A percentile compares a stretch with the other conserved stretches of the same genome.
These are phyloP conservation scores for Valencia hispanica DNA, from an alignment of 2,797 vertebrate species.

Conservation along the genomic window DNA sequence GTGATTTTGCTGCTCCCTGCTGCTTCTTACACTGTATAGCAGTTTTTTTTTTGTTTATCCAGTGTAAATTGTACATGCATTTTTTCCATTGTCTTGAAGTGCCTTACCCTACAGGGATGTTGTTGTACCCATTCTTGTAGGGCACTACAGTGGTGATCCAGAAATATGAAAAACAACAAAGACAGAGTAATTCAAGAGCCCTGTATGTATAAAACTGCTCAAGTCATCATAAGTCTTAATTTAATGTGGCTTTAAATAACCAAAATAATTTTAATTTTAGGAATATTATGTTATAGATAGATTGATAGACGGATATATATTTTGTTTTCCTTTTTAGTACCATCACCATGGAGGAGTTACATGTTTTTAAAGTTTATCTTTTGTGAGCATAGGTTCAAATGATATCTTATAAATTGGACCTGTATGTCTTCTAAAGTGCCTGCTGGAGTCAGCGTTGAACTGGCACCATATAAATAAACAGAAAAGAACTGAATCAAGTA, in stretches of 20 bases:
- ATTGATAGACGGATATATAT: too few species aligned
- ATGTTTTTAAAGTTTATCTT: too few species aligned
- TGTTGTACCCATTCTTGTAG: neutral
- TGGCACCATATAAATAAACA: neutral
- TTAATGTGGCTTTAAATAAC: too few species aligned
- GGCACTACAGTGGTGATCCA: neutral
- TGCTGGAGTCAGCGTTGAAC: neutral
- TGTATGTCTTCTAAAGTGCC: too few species aligned
- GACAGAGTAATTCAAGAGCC: too few species aligned
- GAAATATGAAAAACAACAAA: neutral
- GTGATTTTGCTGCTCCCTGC: neutral
- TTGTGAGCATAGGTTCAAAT: too few species aligned
- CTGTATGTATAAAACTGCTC: neutral
- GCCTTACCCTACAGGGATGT: neutral
- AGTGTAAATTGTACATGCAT: neutral
- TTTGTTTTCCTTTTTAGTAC: too few species aligned
- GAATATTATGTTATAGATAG: too few species aligned
- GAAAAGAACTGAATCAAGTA: too few species aligned
- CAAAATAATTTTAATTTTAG: too few species aligned
- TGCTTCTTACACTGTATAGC: neutral
- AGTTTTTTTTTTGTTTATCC: neutral
- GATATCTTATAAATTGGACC: too few species aligned
- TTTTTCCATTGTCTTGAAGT: neutral
- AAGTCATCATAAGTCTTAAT: neutral
- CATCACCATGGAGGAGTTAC: too few species aligned